Base-by-base conservation (phyloP, 2,888 invertebrate genomes). In the Candidula unifasciata region DNA sequence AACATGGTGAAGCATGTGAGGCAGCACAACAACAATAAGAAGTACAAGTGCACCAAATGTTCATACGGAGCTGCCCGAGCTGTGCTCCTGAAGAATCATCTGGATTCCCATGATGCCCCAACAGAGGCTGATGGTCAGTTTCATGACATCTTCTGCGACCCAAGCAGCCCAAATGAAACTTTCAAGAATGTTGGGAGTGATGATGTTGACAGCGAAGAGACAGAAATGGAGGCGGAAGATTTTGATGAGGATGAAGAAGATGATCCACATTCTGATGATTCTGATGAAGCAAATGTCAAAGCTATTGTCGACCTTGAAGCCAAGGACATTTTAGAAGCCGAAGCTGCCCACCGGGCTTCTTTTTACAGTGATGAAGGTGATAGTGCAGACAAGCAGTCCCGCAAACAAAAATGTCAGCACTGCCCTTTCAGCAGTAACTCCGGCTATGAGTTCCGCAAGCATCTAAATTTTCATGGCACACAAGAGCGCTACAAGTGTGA, bases 351-450 rank as follows among this genome's bases (percentile, higher is more conserved):
- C 33, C 80, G 57, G n/a, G 66, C 37, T 44, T 24, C 64, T 3
- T 35, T 27, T 66, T 24, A 37, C 3, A 6, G 35, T 54, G 83
- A 83, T 35, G 84, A 52, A 30, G 30, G 30, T 33, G 69, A 37
- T 10, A 69, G 6, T 24, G 30, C 30, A n/a, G 85, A 85, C 57
- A 86, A 69, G 27, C 85, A 80, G 44, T 60, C 71, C 44, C 79
- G 86, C 44, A 87, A 77, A 35, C 88, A 88, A 86, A 87, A 88
- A 82, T 89, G 88, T 74, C 87, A 88, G 24, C 80, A 88, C 33
- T 91, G 91, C 86, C 91, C 91, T 24, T 91, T 88, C 83, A 89
- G 88, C 71, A 88, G 89, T 79, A 89, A 89, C 83, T 89, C 90
- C 52, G 83, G 81, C 54, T 84, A 85, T 66, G 92, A 91, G 73